A percentile compares a stretch with the other conserved stretches of the same genome.
phyloP scores from a whole-genome alignment of 1,140 invertebrate species.

The Zaprionus gabonicus region DNA sequence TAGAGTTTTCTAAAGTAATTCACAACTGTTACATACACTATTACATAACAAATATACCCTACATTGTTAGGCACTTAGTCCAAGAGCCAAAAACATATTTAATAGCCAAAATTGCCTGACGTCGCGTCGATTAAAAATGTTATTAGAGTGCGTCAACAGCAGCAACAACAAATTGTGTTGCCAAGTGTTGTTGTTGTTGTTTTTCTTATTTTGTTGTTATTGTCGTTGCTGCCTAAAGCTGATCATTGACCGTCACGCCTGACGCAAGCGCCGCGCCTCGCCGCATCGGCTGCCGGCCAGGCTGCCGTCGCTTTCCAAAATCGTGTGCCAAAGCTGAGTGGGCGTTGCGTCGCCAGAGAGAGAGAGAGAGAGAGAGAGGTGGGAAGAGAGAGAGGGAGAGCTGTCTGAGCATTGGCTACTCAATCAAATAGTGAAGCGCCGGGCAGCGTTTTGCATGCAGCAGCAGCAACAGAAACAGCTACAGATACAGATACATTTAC shows the following conservation, averaged over 20 bases:
- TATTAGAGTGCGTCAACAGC: slow-evolving; percentile 78
- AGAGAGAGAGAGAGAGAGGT: no score
- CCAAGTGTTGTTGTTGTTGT: slow-evolving; percentile 31
- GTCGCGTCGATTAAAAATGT: slow-evolving; percentile 68
- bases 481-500: slow-evolving; percentile 30
- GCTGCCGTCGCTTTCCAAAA: slow-evolving; percentile 65
- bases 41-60: slow-evolving; percentile 1
- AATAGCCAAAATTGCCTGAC: slow-evolving; percentile 53
- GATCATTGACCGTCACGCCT: slow-evolving; percentile 81
- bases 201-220: slow-evolving; percentile 33
- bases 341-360: slow-evolving; percentile 32
- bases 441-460: slow-evolving; percentile 36
- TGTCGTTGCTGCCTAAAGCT: slow-evolving; percentile 59
- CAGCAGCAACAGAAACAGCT: slow-evolving; percentile 10
- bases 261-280: slow-evolving; percentile 54
- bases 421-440: slow-evolving; percentile 53
- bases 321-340: slow-evolving; percentile 67
- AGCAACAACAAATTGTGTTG: slow-evolving; percentile 31
- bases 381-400: not conserved
- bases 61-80: slow-evolving; percentile 16
- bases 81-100: slow-evolving; percentile 55
- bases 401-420: slow-evolving; percentile 43
- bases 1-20: not conserved
- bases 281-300: slow-evolving; percentile 14
- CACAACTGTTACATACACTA: not conserved